Base-by-base conservation (phyloP, 1,140 invertebrate species). In the Kradibia gibbosae region DNA sequence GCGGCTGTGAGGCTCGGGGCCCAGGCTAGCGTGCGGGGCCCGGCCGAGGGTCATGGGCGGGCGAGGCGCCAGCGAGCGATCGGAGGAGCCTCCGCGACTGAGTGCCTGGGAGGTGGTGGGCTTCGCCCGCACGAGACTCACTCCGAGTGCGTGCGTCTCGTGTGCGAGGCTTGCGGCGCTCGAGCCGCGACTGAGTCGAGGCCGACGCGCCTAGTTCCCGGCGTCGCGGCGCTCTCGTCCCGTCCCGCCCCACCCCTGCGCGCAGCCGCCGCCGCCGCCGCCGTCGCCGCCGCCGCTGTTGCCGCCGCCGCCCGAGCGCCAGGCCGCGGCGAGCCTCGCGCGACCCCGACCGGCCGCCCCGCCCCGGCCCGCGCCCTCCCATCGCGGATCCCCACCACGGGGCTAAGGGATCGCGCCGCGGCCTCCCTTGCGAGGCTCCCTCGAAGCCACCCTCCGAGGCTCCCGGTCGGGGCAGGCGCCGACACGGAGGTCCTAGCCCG, bases 181-280 rank as follows among this genome's bases (percentile, higher is more conserved):
- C 87, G 84, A 87, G 86, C 88, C 89, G 88, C 89, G 87, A 91
- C 90, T 90, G 90, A 90, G 34, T 28, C 53, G 28, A 36, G 45
- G 39, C 36, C 15, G 34, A 50, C 71, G 50, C 31, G 4, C 34
- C 4, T 65, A 42, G 45, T n/a, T 65, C 36, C 28, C 70, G 70
- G 70, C 45, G 39, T 45, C 45, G 67, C 67, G 78, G 65, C 48
- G 48, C 53, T 20, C 57, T 53, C 50, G 39, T 45, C 36, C 65
- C 3, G 0, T 13, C 13, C 0, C 22, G 65, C 22, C 13, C 77
- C 31, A 25, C 55, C 50, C 10, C 36, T 55, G 50, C 83, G 71
- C 80, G 76, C 77, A 73, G 75, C 73, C 53, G 62, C 65, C 83
- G 84, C 84, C 83, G 84, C 83, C 17, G 45, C 77, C 57, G 71